Conservation (phyloP, 2,888 invertebrate genomes). For the Tetramorium bicarinatum region DNA sequence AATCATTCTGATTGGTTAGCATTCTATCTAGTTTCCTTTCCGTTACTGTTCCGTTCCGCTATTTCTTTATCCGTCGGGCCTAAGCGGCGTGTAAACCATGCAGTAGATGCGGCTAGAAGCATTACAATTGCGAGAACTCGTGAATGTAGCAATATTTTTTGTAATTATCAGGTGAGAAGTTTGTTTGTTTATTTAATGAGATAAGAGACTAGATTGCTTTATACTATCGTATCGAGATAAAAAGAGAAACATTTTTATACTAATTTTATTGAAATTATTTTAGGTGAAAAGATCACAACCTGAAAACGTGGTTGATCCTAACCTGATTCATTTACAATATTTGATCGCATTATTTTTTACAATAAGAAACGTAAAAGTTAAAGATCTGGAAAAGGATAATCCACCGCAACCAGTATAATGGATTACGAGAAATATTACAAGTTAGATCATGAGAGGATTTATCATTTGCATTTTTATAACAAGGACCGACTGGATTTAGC, state of each 20-base stretch:
- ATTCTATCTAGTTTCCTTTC: too few relatives aligned
- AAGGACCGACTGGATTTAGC: neutral
- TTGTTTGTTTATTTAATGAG: neutral
- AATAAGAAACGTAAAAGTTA: neutral
- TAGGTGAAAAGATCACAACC: neutral
- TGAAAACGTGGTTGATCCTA: neutral
- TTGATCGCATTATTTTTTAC: neutral
- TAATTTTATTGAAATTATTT: conserved; percentile 7
- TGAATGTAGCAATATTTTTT: neutral
- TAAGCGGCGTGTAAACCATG: too few relatives aligned
- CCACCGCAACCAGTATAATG: conserved; percentile 26
- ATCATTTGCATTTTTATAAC: conserved; percentile 63
- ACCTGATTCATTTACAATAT: neutral
- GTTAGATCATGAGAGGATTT: neutral
- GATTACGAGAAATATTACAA: conserved; percentile 56
- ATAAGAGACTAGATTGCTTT: neutral
- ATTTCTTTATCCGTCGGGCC: too few relatives aligned
- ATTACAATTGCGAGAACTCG: neutral
- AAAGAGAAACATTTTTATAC: neutral
- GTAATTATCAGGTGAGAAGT: neutral
- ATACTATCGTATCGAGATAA: neutral
- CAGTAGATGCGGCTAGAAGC: neutral
- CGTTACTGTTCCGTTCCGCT: too few relatives aligned
- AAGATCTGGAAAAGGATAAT: neutral
- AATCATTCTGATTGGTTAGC: too few relatives aligned